These are phyloP conservation scores for Furnarius figulus DNA, from an alignment of 2,113 vertebrate genomes.

Conservation along the genomic window DNA sequence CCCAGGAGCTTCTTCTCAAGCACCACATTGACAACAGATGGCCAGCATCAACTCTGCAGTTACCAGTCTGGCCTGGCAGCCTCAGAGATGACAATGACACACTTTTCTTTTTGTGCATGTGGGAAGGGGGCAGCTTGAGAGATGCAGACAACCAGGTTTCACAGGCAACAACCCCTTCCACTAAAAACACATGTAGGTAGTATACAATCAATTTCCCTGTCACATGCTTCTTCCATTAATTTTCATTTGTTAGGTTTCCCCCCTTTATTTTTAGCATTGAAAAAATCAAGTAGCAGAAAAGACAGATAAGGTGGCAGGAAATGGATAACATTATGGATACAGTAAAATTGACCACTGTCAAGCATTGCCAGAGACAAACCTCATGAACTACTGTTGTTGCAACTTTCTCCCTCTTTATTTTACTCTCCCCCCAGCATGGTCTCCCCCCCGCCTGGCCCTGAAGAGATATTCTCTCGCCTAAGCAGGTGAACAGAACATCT, in stretches of 20 bases:
- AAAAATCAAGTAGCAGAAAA: neutral
- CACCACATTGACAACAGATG: constrained; percentile 8
- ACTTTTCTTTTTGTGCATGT: neutral
- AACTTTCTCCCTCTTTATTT: neutral
- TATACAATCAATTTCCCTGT: neutral
- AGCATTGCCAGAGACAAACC: neutral
- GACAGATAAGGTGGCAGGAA: neutral
- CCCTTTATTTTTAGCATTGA: neutral
- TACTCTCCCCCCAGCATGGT: neutral
- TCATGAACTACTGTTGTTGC: neutral
- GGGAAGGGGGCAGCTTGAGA: neutral
- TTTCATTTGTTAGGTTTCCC: neutral
- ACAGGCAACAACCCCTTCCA: neutral
- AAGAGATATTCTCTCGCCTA: neutral
- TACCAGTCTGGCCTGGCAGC: neutral
- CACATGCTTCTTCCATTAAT: neutral
- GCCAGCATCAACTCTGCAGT: neutral
- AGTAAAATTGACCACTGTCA: neutral
- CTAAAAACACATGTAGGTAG: rapidly evolving
- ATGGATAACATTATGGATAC: rapidly evolving
- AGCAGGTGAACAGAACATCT: neutral
- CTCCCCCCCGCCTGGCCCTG: neutral
- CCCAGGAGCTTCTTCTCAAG: neutral
- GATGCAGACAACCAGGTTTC: neutral
- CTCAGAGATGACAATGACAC: neutral